Conservation (phyloP, 2,113 vertebrate genomes). For the Dicentrarchus labrax region DNA sequence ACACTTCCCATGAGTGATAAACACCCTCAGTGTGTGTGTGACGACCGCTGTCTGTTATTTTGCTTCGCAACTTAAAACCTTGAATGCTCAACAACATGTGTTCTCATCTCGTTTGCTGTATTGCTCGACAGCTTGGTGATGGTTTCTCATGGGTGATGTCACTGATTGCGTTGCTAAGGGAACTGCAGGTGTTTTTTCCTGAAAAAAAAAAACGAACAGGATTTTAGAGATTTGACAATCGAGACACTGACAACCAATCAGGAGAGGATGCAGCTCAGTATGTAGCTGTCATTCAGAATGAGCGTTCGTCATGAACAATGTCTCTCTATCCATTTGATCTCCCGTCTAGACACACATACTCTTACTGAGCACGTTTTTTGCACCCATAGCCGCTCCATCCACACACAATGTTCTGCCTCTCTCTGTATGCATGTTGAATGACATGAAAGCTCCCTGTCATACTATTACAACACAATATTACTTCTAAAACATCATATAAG, state of each 20-base stretch:
- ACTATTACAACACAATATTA: not conserved
- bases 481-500: not conserved
- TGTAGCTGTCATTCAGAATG: conserved; percentile 51
- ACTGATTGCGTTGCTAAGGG: conserved; percentile 12
- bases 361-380: not conserved
- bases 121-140: not conserved
- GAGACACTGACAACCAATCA: conserved; percentile 50
- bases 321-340: conserved; percentile 17
- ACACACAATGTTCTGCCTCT: not conserved
- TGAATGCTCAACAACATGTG: not conserved
- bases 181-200: not conserved
- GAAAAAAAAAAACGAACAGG: not conserved
- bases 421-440: conserved; percentile 6
- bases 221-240: conserved; percentile 24
- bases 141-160: not conserved
- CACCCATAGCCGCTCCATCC: not conserved
- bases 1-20: not conserved
- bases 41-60: not conserved
- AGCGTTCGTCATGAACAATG: conserved; percentile 1
- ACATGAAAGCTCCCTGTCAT: conserved; percentile 13
- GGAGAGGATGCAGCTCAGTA: conserved; percentile 27
- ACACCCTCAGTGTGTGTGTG: not conserved
- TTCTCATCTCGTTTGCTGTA: not conserved
- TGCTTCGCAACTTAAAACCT: not conserved
- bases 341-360: not conserved